phyloP scores from a whole-genome alignment of 1,140 invertebrate species.

The Homalodisca vitripennis region DNA sequence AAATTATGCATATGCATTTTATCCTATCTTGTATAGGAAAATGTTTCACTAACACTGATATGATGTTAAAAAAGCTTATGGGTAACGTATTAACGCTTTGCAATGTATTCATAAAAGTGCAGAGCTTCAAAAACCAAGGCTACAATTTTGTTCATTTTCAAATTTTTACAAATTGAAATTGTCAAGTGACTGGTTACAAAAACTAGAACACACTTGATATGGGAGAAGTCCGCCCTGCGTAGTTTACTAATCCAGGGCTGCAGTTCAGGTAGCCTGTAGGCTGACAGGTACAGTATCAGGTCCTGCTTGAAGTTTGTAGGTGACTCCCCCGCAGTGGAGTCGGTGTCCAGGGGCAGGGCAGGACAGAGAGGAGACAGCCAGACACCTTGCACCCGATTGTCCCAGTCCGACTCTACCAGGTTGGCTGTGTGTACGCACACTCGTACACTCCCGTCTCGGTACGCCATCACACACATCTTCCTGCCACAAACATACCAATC shows the following conservation, averaged over 20 bases:
- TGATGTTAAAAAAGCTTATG: too few species aligned
- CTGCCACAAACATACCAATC: slow-evolving; percentile 50
- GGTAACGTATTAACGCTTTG: too few species aligned
- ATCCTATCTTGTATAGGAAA: too few species aligned
- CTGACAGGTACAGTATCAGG: slow-evolving; percentile 75
- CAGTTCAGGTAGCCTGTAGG: slow-evolving; percentile 68
- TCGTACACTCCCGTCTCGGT: slow-evolving; percentile 76
- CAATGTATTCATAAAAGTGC: too few species aligned
- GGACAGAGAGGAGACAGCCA: slow-evolving; percentile 87
- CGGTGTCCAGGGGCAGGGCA: slow-evolving; percentile 52
- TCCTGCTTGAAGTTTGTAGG: slow-evolving; percentile 82
- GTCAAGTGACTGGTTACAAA: too few species aligned
- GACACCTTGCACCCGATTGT: slow-evolving; percentile 48
- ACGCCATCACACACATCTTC: slow-evolving; percentile 87
- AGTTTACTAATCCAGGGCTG: slow-evolving; percentile 72
- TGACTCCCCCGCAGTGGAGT: slow-evolving; percentile 70
- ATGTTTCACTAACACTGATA: too few species aligned
- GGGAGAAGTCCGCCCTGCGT: slow-evolving; percentile 73
- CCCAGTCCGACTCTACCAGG: slow-evolving; percentile 73
- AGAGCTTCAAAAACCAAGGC: too few species aligned
- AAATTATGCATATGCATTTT: too few species aligned
- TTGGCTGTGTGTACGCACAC: slow-evolving; percentile 93
- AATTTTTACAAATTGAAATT: too few species aligned
- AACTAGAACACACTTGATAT: slow-evolving; percentile 72
- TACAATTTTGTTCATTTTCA: too few species aligned